Percentiles rank a stretch among this genome's conserved stretches.
Evolutionary conservation across 2,797 vertebrate genomes (phyloP).

Genomic region (Distichodus sexfasciatus): DNA sequence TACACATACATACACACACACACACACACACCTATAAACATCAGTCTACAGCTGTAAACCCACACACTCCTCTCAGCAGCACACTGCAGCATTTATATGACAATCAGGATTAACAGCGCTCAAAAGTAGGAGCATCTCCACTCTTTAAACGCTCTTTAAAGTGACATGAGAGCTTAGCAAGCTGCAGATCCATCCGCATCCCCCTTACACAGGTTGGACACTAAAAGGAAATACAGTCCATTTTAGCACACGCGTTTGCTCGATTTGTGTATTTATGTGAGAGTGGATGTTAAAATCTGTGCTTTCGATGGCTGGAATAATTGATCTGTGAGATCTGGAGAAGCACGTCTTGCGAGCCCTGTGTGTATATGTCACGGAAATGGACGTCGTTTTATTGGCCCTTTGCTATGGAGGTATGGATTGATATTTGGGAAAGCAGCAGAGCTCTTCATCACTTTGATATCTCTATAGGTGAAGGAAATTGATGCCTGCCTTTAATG

Average conservation of each 20-base stretch:
- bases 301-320: neutral
- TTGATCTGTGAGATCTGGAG: too few species aligned
- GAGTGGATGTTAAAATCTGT: neutral
- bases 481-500: slow-evolving; percentile 58
- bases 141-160: neutral
- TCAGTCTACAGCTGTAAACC: slow-evolving; percentile 33
- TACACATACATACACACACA: too few species aligned
- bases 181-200: neutral
- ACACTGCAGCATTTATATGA: slow-evolving; percentile 36
- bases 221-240: neutral
- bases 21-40: slow-evolving; percentile 38
- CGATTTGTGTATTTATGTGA: neutral
- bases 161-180: neutral
- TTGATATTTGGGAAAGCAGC: slow-evolving; percentile 69
- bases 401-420: slow-evolving; percentile 63
- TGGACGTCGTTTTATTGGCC: slow-evolving; percentile 44
- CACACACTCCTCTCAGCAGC: slow-evolving; percentile 11
- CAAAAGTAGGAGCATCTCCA: slow-evolving; percentile 1
- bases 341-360: too few species aligned
- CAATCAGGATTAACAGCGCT: slow-evolving; percentile 30
- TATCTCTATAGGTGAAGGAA: slow-evolving; percentile 66
- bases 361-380: neutral
- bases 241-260: neutral
- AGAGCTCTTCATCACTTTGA: slow-evolving; percentile 69
- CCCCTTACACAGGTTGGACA: neutral